Evolutionary conservation across 1,140 invertebrate genomes (phyloP).

Genomic region (Coenobita brevimanus): DNA sequence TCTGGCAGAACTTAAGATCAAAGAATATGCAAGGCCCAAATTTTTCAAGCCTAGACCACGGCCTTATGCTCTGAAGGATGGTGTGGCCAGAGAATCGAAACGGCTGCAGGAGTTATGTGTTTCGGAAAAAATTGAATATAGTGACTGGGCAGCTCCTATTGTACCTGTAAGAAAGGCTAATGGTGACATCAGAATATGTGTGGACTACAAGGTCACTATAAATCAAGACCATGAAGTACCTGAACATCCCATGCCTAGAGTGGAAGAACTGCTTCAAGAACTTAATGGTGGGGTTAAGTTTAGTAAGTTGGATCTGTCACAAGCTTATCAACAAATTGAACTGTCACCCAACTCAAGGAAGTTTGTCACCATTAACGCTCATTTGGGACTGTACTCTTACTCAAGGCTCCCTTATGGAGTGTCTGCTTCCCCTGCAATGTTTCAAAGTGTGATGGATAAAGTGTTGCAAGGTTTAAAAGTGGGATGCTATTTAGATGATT

Average conservation of each 20-base stretch:
- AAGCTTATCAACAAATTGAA: neutral
- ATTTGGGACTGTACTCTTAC: neutral
- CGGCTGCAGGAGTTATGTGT: no score
- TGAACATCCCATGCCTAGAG: conserved; percentile 9
- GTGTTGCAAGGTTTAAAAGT: neutral
- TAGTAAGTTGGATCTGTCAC: neutral
- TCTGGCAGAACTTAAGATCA: no score
- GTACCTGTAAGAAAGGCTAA: neutral
- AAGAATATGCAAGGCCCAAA: no score
- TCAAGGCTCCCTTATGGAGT: neutral
- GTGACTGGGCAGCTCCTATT: neutral
- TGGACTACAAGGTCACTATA: conserved; percentile 1
- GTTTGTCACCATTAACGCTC: conserved; percentile 7
- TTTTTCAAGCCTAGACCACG: no score
- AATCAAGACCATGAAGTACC: neutral
- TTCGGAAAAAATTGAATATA: neutral
- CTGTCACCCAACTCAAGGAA: neutral
- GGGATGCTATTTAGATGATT: conserved; percentile 11
- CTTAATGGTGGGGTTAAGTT: neutral
- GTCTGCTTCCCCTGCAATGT: neutral
- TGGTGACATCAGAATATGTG: neutral
- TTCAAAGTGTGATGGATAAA: conserved; percentile 5
- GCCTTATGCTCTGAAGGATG: no score
- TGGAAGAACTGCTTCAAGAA: conserved; percentile 9
- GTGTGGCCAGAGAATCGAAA: no score